Percentiles rank a stretch among this genome's conserved stretches.
These are phyloP conservation scores for Babyrousa celebensis DNA, from an alignment of 2,797 vertebrate species.

Conservation along the genomic window DNA sequence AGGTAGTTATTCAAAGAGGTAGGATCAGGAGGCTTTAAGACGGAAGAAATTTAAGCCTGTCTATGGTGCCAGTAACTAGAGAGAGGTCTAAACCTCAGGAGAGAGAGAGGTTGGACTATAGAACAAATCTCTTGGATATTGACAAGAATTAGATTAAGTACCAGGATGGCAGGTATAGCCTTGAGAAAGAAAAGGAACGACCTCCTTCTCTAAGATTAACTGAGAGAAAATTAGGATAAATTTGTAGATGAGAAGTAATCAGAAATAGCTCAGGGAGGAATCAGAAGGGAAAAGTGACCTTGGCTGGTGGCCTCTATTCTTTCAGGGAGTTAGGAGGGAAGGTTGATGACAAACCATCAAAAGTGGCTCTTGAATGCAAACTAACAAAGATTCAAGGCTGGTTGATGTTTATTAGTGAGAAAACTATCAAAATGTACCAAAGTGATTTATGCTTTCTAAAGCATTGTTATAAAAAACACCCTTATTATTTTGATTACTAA, in stretches of 20 bases:
- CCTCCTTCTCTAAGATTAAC: background rate
- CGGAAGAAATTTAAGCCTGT: background rate
- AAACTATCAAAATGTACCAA: background rate
- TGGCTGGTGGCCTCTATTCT: background rate
- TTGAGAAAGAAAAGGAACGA: background rate
- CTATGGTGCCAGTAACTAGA: background rate
- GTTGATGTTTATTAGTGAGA: background rate
- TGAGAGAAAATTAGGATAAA: background rate
- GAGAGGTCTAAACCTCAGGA: background rate
- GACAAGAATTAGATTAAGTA: background rate
- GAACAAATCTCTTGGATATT: background rate
- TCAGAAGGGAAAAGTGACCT: background rate
- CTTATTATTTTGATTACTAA: background rate
- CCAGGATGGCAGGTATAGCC: background rate
- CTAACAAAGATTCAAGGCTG: background rate
- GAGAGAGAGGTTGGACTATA: background rate
- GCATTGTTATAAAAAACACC: background rate
- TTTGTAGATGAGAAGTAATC: background rate
- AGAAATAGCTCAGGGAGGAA: background rate
- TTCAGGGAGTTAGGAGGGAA: background rate
- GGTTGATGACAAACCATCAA: background rate
- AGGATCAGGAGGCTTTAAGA: background rate
- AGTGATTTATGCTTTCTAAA: slow-evolving; percentile 13
- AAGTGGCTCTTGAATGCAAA: background rate
- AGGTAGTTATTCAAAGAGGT: background rate